Evolutionary conservation across 2,888 invertebrate species (phyloP).

Genomic region (Zaprionus bogoriensis): DNA sequence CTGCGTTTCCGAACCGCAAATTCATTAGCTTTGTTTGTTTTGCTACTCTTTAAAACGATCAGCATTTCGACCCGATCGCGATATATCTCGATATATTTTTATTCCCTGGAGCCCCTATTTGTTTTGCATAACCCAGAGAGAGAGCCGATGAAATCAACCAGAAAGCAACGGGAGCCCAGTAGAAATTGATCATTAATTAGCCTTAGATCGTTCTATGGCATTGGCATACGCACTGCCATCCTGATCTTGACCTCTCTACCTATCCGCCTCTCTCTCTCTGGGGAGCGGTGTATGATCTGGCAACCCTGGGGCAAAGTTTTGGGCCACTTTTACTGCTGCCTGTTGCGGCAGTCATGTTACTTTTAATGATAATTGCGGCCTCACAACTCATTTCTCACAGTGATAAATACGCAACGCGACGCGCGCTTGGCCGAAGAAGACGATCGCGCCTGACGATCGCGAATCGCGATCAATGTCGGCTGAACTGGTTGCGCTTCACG

Average conservation of each 20-base stretch:
- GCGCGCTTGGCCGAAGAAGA: neutral
- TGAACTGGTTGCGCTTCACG: conserved; percentile 19
- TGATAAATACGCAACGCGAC: conserved; percentile 63
- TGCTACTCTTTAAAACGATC: conserved; percentile 1
- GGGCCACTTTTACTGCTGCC: neutral
- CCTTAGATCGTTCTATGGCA: conserved; percentile 47
- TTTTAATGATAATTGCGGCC: conserved; percentile 79
- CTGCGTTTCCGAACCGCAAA: conserved; percentile 65
- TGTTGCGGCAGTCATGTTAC: conserved; percentile 64
- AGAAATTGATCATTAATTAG: conserved; percentile 67
- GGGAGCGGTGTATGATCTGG: conserved; percentile 1
- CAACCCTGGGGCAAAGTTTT: conserved; percentile 4
- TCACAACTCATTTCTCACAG: conserved; percentile 79
- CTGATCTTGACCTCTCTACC: neutral
- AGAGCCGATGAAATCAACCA: no score
- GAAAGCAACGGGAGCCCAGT: conserved; percentile 45
- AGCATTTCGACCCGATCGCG: neutral
- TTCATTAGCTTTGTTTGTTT: conserved; percentile 58
- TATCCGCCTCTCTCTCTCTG: conserved; percentile 18
- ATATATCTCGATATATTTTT: conserved; percentile 1
- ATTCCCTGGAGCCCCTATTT: conserved; percentile 25
- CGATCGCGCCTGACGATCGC: conserved; percentile 29
- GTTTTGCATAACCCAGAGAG: conserved; percentile 57
- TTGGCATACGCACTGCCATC: neutral
- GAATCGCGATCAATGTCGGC: conserved; percentile 44